Percentiles rank a stretch among this genome's conserved stretches.
Conservation (phyloP, 2,797 vertebrate genomes). For the Neosilurus mollespiculum region DNA sequence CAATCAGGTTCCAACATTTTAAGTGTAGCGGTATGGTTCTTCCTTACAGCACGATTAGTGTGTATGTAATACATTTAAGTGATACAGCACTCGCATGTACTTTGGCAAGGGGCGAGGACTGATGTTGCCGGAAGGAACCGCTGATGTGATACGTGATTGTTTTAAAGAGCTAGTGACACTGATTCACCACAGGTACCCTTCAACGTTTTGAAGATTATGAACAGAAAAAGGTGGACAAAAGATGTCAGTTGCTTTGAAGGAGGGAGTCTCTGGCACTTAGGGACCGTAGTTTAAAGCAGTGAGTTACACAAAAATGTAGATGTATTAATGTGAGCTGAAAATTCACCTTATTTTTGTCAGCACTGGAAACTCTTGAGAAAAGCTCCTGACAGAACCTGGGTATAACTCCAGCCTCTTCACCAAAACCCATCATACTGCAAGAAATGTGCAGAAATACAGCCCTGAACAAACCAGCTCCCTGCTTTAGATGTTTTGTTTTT, state of each 20-base stretch:
- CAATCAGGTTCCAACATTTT: background rate
- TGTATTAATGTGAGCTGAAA: background rate
- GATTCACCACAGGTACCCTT: too few relatives aligned
- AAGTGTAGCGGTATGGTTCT: too few relatives aligned
- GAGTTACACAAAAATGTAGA: too few relatives aligned
- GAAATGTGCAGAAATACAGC: background rate
- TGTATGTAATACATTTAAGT: too few relatives aligned
- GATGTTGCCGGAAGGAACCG: too few relatives aligned
- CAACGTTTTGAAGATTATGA: background rate
- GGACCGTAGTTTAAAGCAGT: too few relatives aligned
- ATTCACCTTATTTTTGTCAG: constrained; percentile 77
- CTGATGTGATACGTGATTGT: too few relatives aligned
- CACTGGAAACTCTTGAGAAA: constrained; percentile 76
- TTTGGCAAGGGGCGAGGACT: too few relatives aligned
- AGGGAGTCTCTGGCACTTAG: background rate
- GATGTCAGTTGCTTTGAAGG: background rate
- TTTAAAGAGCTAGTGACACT: too few relatives aligned
- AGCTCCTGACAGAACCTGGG: constrained; percentile 93
- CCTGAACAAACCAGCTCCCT: background rate
- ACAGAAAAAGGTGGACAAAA: background rate
- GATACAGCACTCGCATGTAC: too few relatives aligned
- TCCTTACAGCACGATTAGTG: too few relatives aligned
- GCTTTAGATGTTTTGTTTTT: background rate
- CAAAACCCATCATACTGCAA: constrained; percentile 96
- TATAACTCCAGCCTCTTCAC: constrained; percentile 86